Evolutionary conservation across 2,888 invertebrate genomes (phyloP), one percentile per base, ranked within the genome.

Genomic region (Drosophila prolongata): DNA sequence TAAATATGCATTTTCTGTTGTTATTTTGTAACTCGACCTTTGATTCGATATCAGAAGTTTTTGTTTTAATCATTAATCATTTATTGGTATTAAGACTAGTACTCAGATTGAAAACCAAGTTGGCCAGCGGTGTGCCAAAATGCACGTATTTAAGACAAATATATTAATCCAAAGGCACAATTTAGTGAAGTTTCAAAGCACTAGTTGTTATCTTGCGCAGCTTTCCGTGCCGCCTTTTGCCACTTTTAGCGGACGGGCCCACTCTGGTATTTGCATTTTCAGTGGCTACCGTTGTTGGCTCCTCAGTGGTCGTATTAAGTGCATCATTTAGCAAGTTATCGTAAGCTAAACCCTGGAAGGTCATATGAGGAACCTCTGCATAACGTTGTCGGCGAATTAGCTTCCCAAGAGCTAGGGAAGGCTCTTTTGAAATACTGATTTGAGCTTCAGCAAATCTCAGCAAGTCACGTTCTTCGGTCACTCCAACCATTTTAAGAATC

Each of bases 341-440:
- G 34, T 73, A 82, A 1, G 73, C 66, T 16, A 13, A 10, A 1
- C 66, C 69, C 3, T 50, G 60, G 11, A 80, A 76, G 13, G 43
- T 77, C 34, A 80, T 47, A 14, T 73, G 52, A 1, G 83, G 83
- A 38, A 77, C 68, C 44, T 82, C 57, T 27, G 62, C 47, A 4
- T n/a, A 11, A 1, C 60, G 68, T 0, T 34, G 19, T 6, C 14
- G 46, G 6, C 11, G 62, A 8, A 56, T 57, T 11, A 3, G 6
- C 10, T 11, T 24, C 24, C 2, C 40, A 11, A 6, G 6, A 14
- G 14, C 14, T 19, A 14, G 6, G 1, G 30, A 16, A 19, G n/a
- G 19, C 2, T 9, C n/a, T n/a, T 6, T 11, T 10, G 14, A 27
- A 14, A 14, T 6, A 14, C 6, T 6, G 10, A 10, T 35, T 4